These are phyloP conservation scores for Ceratosolen solmsi DNA, from an alignment of 1,140 invertebrate genomes.

Conservation along the genomic window DNA sequence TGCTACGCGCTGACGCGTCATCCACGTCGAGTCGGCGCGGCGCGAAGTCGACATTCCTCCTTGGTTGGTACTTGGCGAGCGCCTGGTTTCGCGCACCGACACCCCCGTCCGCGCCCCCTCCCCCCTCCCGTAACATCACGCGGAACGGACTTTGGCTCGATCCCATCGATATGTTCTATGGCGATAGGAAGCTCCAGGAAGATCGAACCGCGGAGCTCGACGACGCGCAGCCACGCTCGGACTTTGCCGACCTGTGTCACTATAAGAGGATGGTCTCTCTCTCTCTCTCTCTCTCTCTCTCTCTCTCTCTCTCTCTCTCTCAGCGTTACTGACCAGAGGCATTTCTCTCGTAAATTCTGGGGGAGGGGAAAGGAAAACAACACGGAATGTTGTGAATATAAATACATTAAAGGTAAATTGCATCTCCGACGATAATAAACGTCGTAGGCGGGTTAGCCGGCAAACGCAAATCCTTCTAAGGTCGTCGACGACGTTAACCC, in stretches of 20 bases:
- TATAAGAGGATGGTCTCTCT: too few relatives aligned
- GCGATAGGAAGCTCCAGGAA: neutral
- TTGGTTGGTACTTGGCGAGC: neutral
- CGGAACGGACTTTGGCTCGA: neutral
- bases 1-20: conserved; percentile 36
- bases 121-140: neutral
- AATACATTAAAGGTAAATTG: too few relatives aligned
- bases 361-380: too few relatives aligned
- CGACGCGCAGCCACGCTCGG: neutral
- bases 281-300: too few relatives aligned
- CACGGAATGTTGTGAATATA: too few relatives aligned
- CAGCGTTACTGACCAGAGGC: too few relatives aligned
- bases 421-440: too few relatives aligned
- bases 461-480: conserved; percentile 57
- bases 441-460: conserved; percentile 2
- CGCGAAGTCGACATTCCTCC: neutral
- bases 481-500: conserved; percentile 57
- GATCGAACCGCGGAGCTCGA: neutral
- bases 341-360: too few relatives aligned
- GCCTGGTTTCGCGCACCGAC: neutral
- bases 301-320: too few relatives aligned
- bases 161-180: neutral
- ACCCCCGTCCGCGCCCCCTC: neutral
- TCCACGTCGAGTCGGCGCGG: neutral
- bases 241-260: neutral